These are phyloP conservation scores for Drosophila ezoana DNA, from an alignment of 2,888 invertebrate species.

Conservation along the genomic window DNA sequence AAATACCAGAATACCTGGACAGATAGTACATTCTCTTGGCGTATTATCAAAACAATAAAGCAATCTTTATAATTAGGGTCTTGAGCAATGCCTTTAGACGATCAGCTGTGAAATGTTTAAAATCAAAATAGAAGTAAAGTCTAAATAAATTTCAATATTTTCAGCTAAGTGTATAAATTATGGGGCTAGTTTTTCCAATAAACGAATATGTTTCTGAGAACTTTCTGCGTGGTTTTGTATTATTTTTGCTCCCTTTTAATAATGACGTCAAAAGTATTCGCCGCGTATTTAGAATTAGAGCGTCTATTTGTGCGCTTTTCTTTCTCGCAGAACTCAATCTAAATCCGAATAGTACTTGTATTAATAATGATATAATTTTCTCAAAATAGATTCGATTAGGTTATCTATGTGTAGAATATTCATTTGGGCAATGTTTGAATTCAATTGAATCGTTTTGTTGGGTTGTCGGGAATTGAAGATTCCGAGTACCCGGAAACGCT, in stretches of 20 bases:
- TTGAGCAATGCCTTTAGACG: slow-evolving; percentile 18
- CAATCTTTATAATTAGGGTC: slow-evolving; percentile 6
- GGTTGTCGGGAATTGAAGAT: not conserved
- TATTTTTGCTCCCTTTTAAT: slow-evolving; percentile 12
- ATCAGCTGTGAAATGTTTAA: slow-evolving; percentile 11
- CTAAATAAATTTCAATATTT: slow-evolving; percentile 9
- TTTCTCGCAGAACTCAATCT: slow-evolving; percentile 4
- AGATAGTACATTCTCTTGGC: slow-evolving; percentile 33
- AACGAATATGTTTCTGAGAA: slow-evolving; percentile 9
- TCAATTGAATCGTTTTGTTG: slow-evolving; percentile 19
- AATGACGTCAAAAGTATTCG: slow-evolving; percentile 61
- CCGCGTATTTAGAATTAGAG: slow-evolving; percentile 44
- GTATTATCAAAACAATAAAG: slow-evolving; percentile 21
- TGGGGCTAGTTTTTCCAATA: slow-evolving; percentile 27
- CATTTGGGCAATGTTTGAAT: slow-evolving; percentile 21
- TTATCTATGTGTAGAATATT: slow-evolving; percentile 20
- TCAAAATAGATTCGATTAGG: slow-evolving; percentile 53
- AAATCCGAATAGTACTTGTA: slow-evolving; percentile 2
- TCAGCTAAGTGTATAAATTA: slow-evolving; percentile 3
- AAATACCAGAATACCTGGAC: slow-evolving; percentile 29
- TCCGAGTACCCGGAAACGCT: slow-evolving; percentile 27
- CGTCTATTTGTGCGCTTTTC: slow-evolving; percentile 19
- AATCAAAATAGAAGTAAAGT: not conserved
- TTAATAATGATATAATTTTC: slow-evolving; percentile 53
- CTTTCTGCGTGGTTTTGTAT: not conserved